Evolutionary conservation across 2,113 vertebrate species (phyloP).

Genomic region (Nothobranchius furzeri): DNA sequence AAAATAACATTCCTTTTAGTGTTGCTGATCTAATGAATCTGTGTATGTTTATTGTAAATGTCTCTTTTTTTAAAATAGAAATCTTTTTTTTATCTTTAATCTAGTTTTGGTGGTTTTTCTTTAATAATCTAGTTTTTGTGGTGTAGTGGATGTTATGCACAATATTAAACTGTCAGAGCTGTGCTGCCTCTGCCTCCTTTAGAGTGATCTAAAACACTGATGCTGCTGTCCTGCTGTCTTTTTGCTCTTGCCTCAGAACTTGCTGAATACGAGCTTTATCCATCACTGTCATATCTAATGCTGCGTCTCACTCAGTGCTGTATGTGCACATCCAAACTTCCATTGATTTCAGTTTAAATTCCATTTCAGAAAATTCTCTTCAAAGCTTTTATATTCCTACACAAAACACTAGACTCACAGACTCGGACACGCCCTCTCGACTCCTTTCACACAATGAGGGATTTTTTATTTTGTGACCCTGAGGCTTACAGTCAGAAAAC

Average conservation of each 20-base stretch:
- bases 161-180: conserved; percentile 72
- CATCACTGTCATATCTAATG: no score
- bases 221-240: not conserved
- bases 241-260: not conserved
- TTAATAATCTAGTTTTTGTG: conserved; percentile 13
- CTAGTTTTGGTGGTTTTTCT: conserved; percentile 38
- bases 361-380: no score
- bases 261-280: no score
- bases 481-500: no score
- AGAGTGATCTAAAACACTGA: no score
- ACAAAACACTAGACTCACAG: no score
- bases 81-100: conserved; percentile 14
- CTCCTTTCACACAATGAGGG: no score
- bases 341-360: no score
- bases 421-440: no score
- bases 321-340: no score
- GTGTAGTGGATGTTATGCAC: conserved; percentile 54
- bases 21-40: conserved; percentile 21
- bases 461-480: no score
- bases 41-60: conserved; percentile 28
- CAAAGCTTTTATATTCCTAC: no score
- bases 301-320: not conserved
- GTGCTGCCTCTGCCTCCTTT: not conserved
- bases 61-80: conserved; percentile 39
- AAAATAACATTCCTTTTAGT: conserved; percentile 39